These are phyloP conservation scores for Paracanthobrama guichenoti DNA, from an alignment of 2,113 vertebrate species.

Conservation along the genomic window DNA sequence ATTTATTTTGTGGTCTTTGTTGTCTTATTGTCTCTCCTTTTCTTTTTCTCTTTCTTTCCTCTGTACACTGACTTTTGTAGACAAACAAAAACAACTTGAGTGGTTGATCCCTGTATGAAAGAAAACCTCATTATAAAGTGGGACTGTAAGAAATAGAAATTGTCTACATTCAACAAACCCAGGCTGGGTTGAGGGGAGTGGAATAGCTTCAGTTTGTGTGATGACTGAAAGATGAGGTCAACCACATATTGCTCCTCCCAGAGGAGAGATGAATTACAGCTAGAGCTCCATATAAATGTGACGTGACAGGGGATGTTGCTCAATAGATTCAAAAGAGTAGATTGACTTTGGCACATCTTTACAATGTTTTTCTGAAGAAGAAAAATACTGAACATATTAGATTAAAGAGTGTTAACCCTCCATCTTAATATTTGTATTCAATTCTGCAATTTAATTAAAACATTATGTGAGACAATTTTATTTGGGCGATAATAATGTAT, in stretches of 20 bases:
- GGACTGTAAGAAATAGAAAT: neutral
- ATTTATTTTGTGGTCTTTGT: neutral
- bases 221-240: conserved; percentile 11
- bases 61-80: neutral
- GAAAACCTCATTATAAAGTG: neutral
- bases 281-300: neutral
- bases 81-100: neutral
- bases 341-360: conserved; percentile 11
- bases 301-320: neutral
- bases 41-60: neutral
- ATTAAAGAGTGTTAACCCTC: neutral
- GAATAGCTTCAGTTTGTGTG: neutral
- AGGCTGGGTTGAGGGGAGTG: neutral
- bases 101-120: neutral
- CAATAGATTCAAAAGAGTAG: neutral
- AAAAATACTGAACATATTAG: neutral
- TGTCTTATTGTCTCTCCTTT: neutral
- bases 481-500: neutral
- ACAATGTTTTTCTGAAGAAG: neutral
- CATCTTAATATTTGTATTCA: neutral
- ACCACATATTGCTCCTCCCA: neutral
- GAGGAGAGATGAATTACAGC: conserved; percentile 19
- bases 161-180: neutral
- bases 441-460: neutral
- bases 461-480: neutral